Evolutionary conservation across 1,140 invertebrate species (phyloP).

Genomic region (Danaus melanippus): DNA sequence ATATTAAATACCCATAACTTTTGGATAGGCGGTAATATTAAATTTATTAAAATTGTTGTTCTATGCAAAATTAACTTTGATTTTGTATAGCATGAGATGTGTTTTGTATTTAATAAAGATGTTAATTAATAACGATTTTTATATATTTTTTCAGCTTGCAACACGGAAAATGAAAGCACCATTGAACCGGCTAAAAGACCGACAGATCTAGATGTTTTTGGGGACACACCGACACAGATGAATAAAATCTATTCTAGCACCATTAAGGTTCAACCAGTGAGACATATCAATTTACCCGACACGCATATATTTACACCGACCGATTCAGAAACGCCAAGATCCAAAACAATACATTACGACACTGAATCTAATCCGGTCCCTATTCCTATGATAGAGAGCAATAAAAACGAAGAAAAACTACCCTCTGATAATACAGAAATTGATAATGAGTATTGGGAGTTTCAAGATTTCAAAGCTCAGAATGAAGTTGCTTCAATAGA

Average conservation of each 20-base stretch:
- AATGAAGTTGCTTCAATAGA: conserved; percentile 9
- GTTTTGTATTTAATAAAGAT: too few species aligned
- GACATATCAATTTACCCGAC: conserved; percentile 67
- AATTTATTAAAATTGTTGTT: too few species aligned
- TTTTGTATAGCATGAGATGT: too few species aligned
- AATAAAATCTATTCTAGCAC: conserved; percentile 53
- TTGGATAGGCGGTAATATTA: too few species aligned
- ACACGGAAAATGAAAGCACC: conserved; percentile 40
- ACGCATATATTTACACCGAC: conserved; percentile 70
- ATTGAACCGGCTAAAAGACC: conserved; percentile 25
- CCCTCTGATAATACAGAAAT: conserved; percentile 21
- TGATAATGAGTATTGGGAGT: conserved; percentile 56
- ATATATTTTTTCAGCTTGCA: conserved; percentile 49
- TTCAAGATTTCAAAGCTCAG: conserved; percentile 59
- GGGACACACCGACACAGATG: conserved; percentile 32
- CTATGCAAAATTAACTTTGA: too few species aligned
- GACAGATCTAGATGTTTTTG: conserved; percentile 46
- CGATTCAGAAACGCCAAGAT: conserved; percentile 66
- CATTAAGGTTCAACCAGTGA: conserved; percentile 50
- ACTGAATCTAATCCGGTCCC: conserved; percentile 32
- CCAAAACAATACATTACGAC: conserved; percentile 68
- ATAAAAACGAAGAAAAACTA: conserved; percentile 16
- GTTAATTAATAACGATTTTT: too few species aligned
- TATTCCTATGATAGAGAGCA: conserved; percentile 22
- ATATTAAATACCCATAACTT: too few species aligned